Conservation (phyloP, 2,888 invertebrate species). For the Apoda limacodes region DNA sequence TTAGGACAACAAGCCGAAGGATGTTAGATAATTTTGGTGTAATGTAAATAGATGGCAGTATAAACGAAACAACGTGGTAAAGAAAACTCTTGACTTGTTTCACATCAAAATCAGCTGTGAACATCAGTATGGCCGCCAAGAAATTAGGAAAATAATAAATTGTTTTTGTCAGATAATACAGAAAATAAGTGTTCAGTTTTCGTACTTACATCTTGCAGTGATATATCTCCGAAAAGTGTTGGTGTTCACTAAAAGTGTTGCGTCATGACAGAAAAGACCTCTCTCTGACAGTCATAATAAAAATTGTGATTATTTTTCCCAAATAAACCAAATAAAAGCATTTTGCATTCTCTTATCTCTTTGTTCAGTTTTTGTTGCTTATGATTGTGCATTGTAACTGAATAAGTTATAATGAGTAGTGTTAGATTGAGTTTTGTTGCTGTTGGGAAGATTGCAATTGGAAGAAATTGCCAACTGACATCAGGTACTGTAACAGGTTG, state of each 20-base stretch:
- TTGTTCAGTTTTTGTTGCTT: no score
- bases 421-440: conserved; percentile 61
- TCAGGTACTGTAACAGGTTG: no score
- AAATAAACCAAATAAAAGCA: conserved; percentile 28
- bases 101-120: conserved; percentile 71
- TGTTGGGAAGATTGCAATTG: conserved; percentile 57
- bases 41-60: conserved; percentile 36
- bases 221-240: conserved; percentile 44
- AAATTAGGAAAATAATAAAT: conserved; percentile 50
- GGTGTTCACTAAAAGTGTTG: conserved; percentile 66
- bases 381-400: conserved; percentile 43
- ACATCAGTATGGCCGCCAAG: conserved; percentile 66
- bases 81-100: conserved; percentile 28
- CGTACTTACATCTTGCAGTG: conserved; percentile 46
- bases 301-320: conserved; percentile 47
- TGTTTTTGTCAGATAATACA: conserved; percentile 50
- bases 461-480: conserved; percentile 57
- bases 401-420: conserved; percentile 57
- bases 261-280: conserved; percentile 65
- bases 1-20: conserved; percentile 45
- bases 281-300: conserved; percentile 68
- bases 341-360: conserved; percentile 41
- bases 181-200: conserved; percentile 56
- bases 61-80: conserved; percentile 59
- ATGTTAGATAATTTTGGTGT: conserved; percentile 17